phyloP scores from a whole-genome alignment of 35 echinoderm and acorn worm species.

The Heliocidaris tuberculata region DNA sequence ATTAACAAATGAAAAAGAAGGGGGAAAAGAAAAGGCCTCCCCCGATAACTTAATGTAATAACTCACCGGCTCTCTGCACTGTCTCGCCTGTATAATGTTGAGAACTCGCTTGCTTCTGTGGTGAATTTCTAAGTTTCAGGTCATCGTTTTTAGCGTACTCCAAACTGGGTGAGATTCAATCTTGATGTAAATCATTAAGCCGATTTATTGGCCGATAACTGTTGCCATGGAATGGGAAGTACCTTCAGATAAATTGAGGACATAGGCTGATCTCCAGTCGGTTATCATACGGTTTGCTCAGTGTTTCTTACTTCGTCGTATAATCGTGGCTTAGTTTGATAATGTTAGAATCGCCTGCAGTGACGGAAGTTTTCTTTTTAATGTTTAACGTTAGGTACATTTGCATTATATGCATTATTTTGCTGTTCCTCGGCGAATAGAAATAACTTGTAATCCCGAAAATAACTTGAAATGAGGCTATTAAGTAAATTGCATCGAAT shows the following conservation, averaged over 20 bases:
- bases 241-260: background rate
- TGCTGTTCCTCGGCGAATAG: no score
- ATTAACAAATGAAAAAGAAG: no score
- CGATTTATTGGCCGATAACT: background rate
- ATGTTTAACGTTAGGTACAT: no score
- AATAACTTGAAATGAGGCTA: no score
- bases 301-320: background rate
- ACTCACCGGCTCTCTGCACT: background rate
- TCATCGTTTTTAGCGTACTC: background rate
- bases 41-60: background rate
- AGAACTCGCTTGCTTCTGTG: background rate
- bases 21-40: no score
- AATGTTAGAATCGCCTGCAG: background rate
- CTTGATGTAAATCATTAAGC: background rate
- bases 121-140: background rate
- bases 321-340: background rate
- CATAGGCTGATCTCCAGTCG: background rate
- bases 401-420: no score
- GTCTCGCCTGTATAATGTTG: background rate
- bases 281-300: background rate
- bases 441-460: no score
- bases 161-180: background rate
- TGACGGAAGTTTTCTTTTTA: no score
- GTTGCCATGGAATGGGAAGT: background rate
- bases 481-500: no score